Conservation (phyloP, 2,888 invertebrate genomes). For the Capitulum mitella region DNA sequence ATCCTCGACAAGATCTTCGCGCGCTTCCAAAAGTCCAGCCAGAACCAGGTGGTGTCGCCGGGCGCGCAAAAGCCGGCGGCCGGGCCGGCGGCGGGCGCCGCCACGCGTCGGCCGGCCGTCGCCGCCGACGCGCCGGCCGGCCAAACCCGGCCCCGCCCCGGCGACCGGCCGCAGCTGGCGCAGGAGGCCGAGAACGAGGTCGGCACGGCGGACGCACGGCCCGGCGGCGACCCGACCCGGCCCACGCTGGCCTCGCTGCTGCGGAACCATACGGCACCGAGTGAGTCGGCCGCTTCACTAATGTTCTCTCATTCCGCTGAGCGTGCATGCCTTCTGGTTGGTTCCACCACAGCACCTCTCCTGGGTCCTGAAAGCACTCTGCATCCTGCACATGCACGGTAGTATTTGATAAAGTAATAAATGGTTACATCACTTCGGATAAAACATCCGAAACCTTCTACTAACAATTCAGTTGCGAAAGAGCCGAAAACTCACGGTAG, state of each 20-base stretch:
- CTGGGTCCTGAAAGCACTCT: no score
- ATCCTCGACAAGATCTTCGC: slow-evolving; percentile 38
- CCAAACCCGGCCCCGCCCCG: background rate
- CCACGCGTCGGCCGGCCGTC: no score
- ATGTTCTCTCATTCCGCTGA: no score
- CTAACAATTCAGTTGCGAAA: no score
- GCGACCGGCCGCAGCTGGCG: background rate
- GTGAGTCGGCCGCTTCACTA: background rate
- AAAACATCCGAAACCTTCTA: no score
- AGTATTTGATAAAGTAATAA: no score
- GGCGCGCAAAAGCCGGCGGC: background rate
- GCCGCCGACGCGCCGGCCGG: background rate
- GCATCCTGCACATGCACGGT: no score
- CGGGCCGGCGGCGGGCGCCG: background rate
- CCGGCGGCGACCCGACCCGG: background rate
- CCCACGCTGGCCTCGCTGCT: slow-evolving; percentile 13
- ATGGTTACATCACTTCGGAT: no score
- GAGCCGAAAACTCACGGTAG: no score
- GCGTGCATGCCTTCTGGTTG: no score
- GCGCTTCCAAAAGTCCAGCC: background rate
- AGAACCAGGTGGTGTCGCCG: background rate
- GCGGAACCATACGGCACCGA: background rate
- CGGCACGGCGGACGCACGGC: background rate
- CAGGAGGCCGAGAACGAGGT: background rate
- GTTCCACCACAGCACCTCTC: no score